Percentiles rank a stretch among this genome's conserved stretches.
These are phyloP conservation scores for Todiramphus saurophagus DNA, from an alignment of 2,113 vertebrate genomes.

Conservation along the genomic window DNA sequence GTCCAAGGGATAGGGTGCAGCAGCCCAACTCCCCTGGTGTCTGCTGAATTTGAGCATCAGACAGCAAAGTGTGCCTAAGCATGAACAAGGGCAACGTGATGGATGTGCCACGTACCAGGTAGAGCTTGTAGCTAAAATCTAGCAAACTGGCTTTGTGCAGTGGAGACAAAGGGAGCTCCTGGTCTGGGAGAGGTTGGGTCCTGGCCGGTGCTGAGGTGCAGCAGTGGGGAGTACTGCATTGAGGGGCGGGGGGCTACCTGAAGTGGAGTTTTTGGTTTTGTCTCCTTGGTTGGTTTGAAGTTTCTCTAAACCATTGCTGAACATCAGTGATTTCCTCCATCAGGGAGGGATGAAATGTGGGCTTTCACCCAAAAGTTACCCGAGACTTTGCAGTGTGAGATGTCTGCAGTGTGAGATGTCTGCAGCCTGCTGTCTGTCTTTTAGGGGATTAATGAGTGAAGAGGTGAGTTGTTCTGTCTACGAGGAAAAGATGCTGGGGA, in stretches of 20 bases:
- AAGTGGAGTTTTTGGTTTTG: background rate
- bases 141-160: background rate
- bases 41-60: background rate
- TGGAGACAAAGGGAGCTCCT: background rate
- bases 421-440: background rate
- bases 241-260: background rate
- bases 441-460: background rate
- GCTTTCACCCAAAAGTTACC: background rate
- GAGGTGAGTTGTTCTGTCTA: background rate
- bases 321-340: background rate
- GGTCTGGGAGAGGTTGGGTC: background rate
- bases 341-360: background rate
- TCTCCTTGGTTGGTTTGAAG: background rate
- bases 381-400: background rate
- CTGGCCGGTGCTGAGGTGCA: background rate
- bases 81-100: rapidly evolving
- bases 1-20: background rate
- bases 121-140: background rate
- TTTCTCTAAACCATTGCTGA: background rate
- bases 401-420: too few relatives aligned
- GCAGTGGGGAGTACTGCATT: too few relatives aligned
- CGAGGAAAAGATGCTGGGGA: background rate
- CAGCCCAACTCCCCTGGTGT: background rate
- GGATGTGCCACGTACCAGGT: rapidly evolving
- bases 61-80: background rate